Conservation (phyloP, 2,797 vertebrate species). For the Salarias fasciatus region DNA sequence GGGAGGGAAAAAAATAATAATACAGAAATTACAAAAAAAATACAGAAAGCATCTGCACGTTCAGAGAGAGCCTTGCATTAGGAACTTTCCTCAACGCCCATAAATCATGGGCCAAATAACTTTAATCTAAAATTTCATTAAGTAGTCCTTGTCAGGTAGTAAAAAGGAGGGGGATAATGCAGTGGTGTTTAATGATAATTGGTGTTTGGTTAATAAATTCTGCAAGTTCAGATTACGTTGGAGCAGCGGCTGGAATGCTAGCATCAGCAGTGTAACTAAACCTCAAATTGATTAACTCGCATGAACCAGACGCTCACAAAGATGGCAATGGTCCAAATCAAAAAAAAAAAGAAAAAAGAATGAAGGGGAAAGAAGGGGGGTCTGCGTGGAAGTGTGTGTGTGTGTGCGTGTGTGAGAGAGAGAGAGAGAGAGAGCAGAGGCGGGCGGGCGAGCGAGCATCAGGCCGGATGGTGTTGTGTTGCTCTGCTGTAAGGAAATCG, state of each 20-base stretch:
- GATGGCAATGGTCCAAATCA: constrained; percentile 99
- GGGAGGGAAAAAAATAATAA: constrained; percentile 77
- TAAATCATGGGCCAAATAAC: constrained; percentile 99
- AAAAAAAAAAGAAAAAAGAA: constrained; percentile 56
- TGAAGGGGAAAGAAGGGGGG: constrained; percentile 38
- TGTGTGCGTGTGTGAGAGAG: neutral
- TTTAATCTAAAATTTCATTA: constrained; percentile 99
- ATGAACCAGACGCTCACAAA: constrained; percentile 99
- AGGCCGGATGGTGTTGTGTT: constrained; percentile 99
- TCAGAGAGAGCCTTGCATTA: constrained; percentile 85
- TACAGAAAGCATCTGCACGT: constrained; percentile 89
- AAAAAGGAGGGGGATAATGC: constrained; percentile 96
- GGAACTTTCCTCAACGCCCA: constrained; percentile 85
- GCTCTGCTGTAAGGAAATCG: constrained; percentile 99
- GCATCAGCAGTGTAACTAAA: constrained; percentile 99
- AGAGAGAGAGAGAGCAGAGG: constrained; percentile 72
- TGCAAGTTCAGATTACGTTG: constrained; percentile 99
- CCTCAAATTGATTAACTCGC: constrained; percentile 99
- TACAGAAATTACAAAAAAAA: constrained; percentile 66
- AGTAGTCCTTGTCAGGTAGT: constrained; percentile 99
- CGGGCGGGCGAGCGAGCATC: constrained; percentile 86
- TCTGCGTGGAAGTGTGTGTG: too few relatives aligned
- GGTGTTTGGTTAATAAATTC: constrained; percentile 99
- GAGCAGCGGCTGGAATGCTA: constrained; percentile 99
- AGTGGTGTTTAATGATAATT: constrained; percentile 99